A percentile compares a stretch with the other conserved stretches of the same genome.
Conservation (phyloP, 1,140 invertebrate genomes). For the Drosophila mayri region DNA sequence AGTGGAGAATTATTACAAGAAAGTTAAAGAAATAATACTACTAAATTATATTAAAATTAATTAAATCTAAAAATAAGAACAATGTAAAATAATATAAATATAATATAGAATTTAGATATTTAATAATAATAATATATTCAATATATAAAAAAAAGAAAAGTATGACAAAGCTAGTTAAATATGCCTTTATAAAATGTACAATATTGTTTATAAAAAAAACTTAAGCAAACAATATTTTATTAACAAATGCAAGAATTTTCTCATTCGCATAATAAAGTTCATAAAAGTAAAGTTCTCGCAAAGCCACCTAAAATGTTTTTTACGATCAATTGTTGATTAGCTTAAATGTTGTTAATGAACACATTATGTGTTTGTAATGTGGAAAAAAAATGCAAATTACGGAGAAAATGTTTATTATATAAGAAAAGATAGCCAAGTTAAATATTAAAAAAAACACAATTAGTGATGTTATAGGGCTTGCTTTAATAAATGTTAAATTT, state of each 20-base stretch:
- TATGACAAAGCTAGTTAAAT: too few relatives aligned
- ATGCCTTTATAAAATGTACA: neutral
- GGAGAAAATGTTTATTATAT: neutral
- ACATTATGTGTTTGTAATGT: neutral
- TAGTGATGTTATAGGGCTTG: too few relatives aligned
- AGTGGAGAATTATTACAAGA: neutral
- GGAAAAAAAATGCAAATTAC: neutral
- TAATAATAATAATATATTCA: too few relatives aligned
- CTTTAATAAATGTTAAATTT: neutral
- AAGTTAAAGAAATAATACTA: neutral
- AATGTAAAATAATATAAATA: too few relatives aligned
- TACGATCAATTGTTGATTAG: slow-evolving; percentile 9
- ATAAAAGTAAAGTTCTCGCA: slow-evolving; percentile 11
- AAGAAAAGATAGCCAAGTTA: neutral
- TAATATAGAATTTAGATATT: too few relatives aligned
- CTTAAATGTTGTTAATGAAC: slow-evolving; percentile 5
- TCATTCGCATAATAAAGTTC: neutral
- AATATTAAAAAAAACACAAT: neutral
- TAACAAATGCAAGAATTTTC: neutral
- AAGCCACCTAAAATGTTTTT: neutral
- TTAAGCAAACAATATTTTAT: neutral
- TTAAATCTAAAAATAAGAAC: too few relatives aligned
- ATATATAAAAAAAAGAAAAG: too few relatives aligned
- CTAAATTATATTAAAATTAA: neutral
- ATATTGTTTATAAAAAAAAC: neutral